phyloP scores from a whole-genome alignment of 1,140 invertebrate genomes.

The Pseudomyrmex pallidus region DNA sequence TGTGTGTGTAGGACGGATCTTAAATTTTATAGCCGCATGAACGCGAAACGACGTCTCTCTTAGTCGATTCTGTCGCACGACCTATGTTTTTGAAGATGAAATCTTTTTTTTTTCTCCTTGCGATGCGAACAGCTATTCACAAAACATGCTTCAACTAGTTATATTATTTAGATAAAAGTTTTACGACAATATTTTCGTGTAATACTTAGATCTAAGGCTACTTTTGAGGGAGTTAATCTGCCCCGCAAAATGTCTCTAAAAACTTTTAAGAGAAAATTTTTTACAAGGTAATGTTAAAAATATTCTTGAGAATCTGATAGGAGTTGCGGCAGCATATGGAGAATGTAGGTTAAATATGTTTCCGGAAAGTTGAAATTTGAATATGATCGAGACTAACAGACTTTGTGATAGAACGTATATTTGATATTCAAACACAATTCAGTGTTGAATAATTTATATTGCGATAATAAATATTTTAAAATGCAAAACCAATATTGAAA shows the following conservation, averaged over 20 bases:
- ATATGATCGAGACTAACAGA: constrained; percentile 10
- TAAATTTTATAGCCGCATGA: constrained; percentile 51
- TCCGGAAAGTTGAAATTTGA: constrained; percentile 40
- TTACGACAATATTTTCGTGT: no score
- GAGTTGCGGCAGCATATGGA: not conserved
- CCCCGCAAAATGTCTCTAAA: not conserved
- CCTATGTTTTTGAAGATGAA: not conserved
- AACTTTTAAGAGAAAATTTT: constrained; percentile 4
- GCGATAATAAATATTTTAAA: no score
- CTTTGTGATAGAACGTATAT: constrained; percentile 6
- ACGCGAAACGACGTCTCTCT: constrained; percentile 35
- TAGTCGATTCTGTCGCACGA: constrained; percentile 15
- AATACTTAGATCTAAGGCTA: no score
- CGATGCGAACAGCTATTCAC: no score
- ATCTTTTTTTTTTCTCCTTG: not conserved
- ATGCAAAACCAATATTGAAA: no score
- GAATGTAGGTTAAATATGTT: constrained; percentile 42
- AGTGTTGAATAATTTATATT: not conserved
- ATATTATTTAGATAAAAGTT: no score
- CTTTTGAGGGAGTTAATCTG: not conserved
- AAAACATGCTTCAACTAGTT: no score
- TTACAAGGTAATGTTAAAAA: not conserved
- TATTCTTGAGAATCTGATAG: constrained; percentile 32
- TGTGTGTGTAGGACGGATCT: constrained; percentile 3
- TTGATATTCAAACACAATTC: constrained; percentile 10